A percentile compares a stretch with the other conserved stretches of the same genome.
phyloP scores from a whole-genome alignment of 2,113 vertebrate species.

The Nansenia antarctica region DNA sequence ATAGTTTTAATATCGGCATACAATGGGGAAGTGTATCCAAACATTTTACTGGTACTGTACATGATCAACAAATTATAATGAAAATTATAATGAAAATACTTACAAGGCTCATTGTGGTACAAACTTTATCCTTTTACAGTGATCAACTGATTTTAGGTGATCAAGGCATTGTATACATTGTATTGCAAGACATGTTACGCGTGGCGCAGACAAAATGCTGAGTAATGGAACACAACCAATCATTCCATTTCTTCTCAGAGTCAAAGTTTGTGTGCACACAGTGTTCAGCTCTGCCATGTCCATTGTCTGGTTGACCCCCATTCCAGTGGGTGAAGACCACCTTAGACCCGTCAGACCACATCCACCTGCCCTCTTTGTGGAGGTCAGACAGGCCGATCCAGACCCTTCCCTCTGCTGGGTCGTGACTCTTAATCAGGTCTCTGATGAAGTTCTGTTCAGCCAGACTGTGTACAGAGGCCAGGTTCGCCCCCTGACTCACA shows the following conservation, averaged over 20 bases:
- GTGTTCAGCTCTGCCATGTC: neutral
- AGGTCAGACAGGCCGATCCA: neutral
- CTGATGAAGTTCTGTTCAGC: slow-evolving; percentile 1
- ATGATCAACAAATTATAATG: too few relatives aligned
- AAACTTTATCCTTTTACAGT: too few relatives aligned
- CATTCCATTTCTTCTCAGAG: neutral
- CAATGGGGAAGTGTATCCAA: too few relatives aligned
- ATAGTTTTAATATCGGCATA: too few relatives aligned
- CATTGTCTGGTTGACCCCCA: neutral
- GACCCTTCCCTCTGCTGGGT: neutral
- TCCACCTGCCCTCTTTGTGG: slow-evolving; percentile 5
- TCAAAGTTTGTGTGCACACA: slow-evolving; percentile 2
- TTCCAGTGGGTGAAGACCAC: slow-evolving; percentile 2
- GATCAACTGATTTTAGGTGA: too few relatives aligned
- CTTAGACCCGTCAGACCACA: slow-evolving; percentile 14
- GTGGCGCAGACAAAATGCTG: neutral
- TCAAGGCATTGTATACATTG: too few relatives aligned
- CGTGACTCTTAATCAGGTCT: neutral
- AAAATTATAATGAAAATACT: too few relatives aligned
- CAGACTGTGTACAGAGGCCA: neutral
- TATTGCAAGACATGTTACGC: too few relatives aligned
- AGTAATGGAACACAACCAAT: neutral
- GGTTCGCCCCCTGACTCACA: neutral
- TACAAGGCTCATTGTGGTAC: too few relatives aligned
- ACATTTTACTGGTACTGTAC: too few relatives aligned